These are phyloP conservation scores for Zaprionus tsacasi DNA, from an alignment of 1,140 invertebrate species.

Conservation along the genomic window DNA sequence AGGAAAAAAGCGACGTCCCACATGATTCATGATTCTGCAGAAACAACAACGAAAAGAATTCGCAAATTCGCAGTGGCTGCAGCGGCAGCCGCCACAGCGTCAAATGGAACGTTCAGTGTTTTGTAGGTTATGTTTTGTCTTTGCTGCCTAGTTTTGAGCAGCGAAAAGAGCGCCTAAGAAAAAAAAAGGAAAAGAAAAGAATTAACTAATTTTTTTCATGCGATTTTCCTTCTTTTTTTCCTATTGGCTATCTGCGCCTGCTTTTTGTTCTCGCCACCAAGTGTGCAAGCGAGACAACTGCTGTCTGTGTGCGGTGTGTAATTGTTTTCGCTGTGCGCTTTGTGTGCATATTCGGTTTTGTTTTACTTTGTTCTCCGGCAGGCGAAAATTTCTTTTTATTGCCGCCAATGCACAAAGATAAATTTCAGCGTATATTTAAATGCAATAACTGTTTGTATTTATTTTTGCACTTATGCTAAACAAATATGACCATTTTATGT, in stretches of 20 bases:
- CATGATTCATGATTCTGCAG: slow-evolving; percentile 50
- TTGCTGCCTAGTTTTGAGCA: slow-evolving; percentile 31
- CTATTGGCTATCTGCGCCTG: slow-evolving; percentile 52
- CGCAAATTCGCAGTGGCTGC: slow-evolving; percentile 13
- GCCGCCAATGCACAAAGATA: not conserved
- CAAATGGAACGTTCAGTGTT: slow-evolving; percentile 12
- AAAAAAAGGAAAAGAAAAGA: slow-evolving; percentile 19
- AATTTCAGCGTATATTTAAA: slow-evolving; percentile 4
- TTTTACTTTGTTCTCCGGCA: slow-evolving; percentile 48
- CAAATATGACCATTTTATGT: not conserved
- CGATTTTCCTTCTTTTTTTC: slow-evolving; percentile 41
- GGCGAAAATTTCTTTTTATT: slow-evolving; percentile 26
- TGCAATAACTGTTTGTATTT: slow-evolving; percentile 1
- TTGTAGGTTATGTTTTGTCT: slow-evolving; percentile 51
- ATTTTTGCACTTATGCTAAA: not conserved
- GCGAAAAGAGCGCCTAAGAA: slow-evolving; percentile 27
- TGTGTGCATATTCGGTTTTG: slow-evolving; percentile 70
- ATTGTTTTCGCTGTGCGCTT: slow-evolving; percentile 66
- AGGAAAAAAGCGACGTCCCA: slow-evolving; percentile 2
- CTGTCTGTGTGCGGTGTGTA: slow-evolving; percentile 32
- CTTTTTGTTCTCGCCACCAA: slow-evolving; percentile 48
- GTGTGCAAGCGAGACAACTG: slow-evolving; percentile 61
- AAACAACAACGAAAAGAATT: slow-evolving; percentile 35
- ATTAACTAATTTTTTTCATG: slow-evolving; percentile 52
- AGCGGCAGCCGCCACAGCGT: not conserved